Conservation (phyloP, 2,797 vertebrate species). For the Hapalemur alaotrensis region DNA sequence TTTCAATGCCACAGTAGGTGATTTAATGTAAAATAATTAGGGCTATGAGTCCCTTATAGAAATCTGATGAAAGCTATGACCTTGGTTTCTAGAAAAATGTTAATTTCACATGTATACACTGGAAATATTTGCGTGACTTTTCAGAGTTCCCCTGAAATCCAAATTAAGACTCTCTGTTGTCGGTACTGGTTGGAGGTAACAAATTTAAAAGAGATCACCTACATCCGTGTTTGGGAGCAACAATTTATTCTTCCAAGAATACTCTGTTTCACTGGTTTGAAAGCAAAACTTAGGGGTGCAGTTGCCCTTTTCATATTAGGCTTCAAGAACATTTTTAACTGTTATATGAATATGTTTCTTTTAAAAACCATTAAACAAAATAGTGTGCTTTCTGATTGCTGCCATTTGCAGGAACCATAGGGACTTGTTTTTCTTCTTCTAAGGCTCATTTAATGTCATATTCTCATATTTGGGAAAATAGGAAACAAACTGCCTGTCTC, state of each 20-base stretch:
- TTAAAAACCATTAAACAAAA: conserved; percentile 42
- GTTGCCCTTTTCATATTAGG: background rate
- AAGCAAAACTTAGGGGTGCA: background rate
- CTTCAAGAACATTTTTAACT: conserved; percentile 28
- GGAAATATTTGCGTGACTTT: background rate
- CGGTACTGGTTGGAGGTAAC: background rate
- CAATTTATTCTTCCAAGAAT: background rate
- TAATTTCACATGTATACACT: accelerated
- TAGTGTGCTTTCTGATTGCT: conserved; percentile 1
- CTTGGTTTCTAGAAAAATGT: background rate
- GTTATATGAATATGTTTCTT: conserved; percentile 36
- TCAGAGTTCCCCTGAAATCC: background rate
- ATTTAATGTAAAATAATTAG: background rate
- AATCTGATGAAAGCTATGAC: background rate
- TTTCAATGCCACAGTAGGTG: background rate
- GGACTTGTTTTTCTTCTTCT: conserved; percentile 62
- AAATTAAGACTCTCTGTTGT: background rate
- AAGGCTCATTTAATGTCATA: conserved; percentile 45
- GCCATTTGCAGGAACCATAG: background rate
- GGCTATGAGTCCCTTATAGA: background rate
- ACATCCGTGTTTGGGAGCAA: background rate
- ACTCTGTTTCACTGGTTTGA: background rate
- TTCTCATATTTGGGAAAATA: conserved; percentile 64
- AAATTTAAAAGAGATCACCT: background rate
- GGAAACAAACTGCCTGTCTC: conserved; percentile 68